A percentile compares a stretch with the other conserved stretches of the same genome.
phyloP scores from a whole-genome alignment of 2,113 vertebrate species.

The Riparia riparia region DNA sequence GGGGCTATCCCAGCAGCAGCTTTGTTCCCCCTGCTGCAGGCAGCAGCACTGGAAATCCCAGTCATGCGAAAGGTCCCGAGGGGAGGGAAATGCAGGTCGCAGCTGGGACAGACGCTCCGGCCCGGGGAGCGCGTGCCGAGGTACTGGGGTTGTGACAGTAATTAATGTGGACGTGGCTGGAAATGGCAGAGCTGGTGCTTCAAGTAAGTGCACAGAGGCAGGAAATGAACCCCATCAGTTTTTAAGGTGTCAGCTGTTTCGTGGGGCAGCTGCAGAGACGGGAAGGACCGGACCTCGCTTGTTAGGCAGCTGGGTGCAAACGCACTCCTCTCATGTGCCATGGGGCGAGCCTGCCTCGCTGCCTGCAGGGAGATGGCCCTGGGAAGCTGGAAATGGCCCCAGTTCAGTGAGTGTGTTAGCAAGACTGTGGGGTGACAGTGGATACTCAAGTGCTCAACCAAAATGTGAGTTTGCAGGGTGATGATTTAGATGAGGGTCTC shows the following conservation, averaged over 20 bases:
- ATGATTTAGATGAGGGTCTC: neutral
- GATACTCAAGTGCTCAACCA: neutral
- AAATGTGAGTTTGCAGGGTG: neutral
- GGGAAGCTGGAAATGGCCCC: neutral
- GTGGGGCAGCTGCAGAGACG: neutral
- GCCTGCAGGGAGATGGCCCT: neutral
- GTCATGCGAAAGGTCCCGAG: neutral
- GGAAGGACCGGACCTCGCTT: neutral
- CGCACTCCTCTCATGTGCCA: accelerated
- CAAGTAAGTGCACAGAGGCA: neutral
- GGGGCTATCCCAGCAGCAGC: neutral
- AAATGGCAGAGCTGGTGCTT: neutral
- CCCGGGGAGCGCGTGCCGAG: neutral
- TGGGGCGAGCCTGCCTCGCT: neutral
- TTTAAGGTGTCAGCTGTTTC: conserved; percentile 1
- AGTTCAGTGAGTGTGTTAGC: neutral
- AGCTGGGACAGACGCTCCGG: neutral
- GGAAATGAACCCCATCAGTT: conserved; percentile 23
- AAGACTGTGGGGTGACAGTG: neutral
- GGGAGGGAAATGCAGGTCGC: neutral
- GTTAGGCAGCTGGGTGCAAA: neutral
- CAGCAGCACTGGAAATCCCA: neutral
- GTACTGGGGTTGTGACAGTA: neutral
- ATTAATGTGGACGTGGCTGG: neutral
- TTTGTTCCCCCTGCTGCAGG: neutral